phyloP scores from a whole-genome alignment of 2,888 invertebrate species.

The Epiblema foenella region DNA sequence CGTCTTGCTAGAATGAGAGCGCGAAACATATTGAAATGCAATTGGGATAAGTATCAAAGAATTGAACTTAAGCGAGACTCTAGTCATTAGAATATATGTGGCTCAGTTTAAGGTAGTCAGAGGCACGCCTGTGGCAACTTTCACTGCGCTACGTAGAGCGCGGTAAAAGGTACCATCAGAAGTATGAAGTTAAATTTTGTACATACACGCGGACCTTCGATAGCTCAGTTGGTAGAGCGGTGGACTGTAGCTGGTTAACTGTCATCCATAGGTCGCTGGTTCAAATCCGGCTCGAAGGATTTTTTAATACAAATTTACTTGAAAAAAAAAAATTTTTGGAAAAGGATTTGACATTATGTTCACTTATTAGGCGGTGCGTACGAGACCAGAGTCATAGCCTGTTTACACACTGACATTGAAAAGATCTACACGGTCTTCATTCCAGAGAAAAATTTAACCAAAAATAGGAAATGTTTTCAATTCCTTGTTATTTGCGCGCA shows the following conservation, averaged over 20 bases:
- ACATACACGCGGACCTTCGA: slow-evolving; percentile 60
- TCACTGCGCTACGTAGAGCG: slow-evolving; percentile 12
- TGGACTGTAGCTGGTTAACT: slow-evolving; percentile 60
- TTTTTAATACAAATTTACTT: slow-evolving; percentile 10
- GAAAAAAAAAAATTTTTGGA: no score
- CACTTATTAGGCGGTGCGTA: no score
- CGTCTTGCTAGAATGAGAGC: neutral
- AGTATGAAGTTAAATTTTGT: slow-evolving; percentile 10
- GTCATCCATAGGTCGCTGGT: slow-evolving; percentile 86
- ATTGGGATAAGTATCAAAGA: neutral
- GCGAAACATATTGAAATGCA: neutral
- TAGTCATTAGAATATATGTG: slow-evolving; percentile 15
- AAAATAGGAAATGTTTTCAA: no score
- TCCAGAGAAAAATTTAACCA: neutral
- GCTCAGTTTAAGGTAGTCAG: slow-evolving; percentile 4
- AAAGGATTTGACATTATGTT: no score
- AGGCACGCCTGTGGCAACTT: slow-evolving; percentile 2
- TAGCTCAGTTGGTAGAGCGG: slow-evolving; percentile 80
- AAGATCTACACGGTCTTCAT: neutral
- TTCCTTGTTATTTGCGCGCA: no score
- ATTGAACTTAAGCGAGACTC: neutral
- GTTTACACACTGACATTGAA: neutral
- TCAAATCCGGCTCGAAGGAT: slow-evolving; percentile 86
- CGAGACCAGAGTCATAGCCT: no score
- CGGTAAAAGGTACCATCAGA: slow-evolving; percentile 25